Percentiles rank a stretch among this genome's conserved stretches.
These are phyloP conservation scores for Melanostoma scalare DNA, from an alignment of 2,888 invertebrate species.

Conservation along the genomic window DNA sequence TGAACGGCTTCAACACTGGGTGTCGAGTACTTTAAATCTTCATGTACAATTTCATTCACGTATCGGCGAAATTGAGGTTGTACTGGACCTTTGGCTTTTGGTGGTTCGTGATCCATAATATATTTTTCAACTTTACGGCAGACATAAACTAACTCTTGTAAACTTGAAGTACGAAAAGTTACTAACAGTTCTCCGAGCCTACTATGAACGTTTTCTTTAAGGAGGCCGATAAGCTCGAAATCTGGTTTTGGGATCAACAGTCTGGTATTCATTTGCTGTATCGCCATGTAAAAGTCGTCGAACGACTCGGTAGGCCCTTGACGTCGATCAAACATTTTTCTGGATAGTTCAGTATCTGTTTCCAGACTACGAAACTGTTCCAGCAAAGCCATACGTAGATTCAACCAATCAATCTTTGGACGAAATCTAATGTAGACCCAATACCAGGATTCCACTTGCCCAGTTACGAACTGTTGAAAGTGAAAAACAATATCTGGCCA, in stretches of 20 bases:
- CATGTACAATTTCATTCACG: conserved; percentile 8
- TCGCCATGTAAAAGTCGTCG: conserved; percentile 9
- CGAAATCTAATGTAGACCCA: not conserved
- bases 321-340: conserved; percentile 13
- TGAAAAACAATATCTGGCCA: not conserved
- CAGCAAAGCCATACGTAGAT: not conserved
- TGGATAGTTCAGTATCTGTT: not conserved
- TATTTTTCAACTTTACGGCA: conserved; percentile 5
- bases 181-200: conserved; percentile 7
- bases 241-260: not conserved
- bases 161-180: not conserved
- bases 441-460: not conserved
- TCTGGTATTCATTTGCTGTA: conserved; percentile 10
- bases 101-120: not conserved
- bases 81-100: not conserved
- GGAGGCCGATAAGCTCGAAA: conserved; percentile 1
- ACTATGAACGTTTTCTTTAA: conserved; percentile 16
- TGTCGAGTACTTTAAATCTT: not conserved
- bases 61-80: conserved; percentile 8
- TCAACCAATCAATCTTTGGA: not conserved
- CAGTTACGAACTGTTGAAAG: not conserved
- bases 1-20: not conserved
- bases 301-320: conserved; percentile 4
- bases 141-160: conserved; percentile 3
- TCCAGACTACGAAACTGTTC: not conserved